Evolutionary conservation across 2,888 invertebrate genomes (phyloP), one percentile per base, ranked within the genome.

Genomic region (Oxystoma pomonae): DNA sequence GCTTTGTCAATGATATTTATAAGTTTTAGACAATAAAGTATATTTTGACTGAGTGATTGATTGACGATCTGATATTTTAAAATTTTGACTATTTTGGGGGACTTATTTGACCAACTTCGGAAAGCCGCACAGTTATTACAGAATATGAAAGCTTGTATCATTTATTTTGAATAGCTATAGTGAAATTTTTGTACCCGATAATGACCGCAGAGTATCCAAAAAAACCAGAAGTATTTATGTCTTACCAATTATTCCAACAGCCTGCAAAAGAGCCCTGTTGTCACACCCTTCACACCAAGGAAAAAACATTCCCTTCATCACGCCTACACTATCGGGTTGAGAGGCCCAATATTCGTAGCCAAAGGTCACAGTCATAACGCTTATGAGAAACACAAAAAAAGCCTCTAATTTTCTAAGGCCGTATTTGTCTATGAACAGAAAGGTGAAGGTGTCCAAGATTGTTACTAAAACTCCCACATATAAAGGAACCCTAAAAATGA

Each of bases 381-480:
- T 82, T 71, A 95, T 95, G 50, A 95, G 83, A 58, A 91, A 77
- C 20, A 87, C 92, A 79, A 95, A 95, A 72, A 95, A 86, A 16
- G 89, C 82, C 81, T 95, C 95, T 68, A 95, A 80, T 79, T 94
- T 94, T 62, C 94, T 81, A 59, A 91, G 78, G 58, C 92, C 94
- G 76, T 92, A 93, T 74, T 90, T 92, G 78, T 95, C 95, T 70
- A 95, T 82, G 72, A 93, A 86, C 69, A 95, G 83, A 81, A 95
- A 95, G 2, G 93, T 93, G 77, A 95, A 92, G 1, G 94, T 94
- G 75, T 95, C 94, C 16, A 87, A 77, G 60, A 94, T 86, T 5
- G 95, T 95, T 67, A 95, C 91, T 58, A 95, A 79, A 55, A 92
- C 92, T 16, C 94, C 95, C 53, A 81, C 89, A 86, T 89, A 94